Percentiles rank a stretch among this genome's conserved stretches.
These are phyloP conservation scores for Geotrypetes seraphini DNA, from an alignment of 2,797 vertebrate genomes.

Conservation along the genomic window DNA sequence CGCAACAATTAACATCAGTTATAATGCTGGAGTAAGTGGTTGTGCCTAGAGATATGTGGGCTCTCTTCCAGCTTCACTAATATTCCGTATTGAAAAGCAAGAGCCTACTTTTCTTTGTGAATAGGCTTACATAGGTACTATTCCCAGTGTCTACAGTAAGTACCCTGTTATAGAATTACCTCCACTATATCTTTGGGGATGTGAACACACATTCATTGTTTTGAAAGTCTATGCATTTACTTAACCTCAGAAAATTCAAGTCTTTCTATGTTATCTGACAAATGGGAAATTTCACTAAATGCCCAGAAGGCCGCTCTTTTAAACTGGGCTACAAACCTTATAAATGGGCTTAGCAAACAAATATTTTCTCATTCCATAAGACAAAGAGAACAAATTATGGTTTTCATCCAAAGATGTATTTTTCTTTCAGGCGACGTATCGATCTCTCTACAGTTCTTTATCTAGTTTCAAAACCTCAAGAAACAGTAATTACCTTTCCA, in stretches of 20 bases:
- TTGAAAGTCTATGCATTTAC: not conserved
- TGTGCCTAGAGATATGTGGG: too few relatives aligned
- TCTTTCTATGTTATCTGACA: not conserved
- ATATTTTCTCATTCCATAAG: conserved; percentile 14
- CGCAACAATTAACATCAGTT: too few relatives aligned
- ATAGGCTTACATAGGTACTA: too few relatives aligned
- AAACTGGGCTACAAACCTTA: conserved; percentile 2
- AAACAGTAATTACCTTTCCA: conserved; percentile 7
- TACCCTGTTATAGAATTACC: too few relatives aligned
- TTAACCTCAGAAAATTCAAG: not conserved
- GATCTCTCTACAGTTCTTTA: conserved; percentile 15
- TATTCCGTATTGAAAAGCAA: too few relatives aligned
- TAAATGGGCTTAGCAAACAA: conserved; percentile 10
- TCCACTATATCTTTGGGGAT: too few relatives aligned
- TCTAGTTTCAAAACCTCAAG: conserved; percentile 13
- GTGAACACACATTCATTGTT: not conserved
- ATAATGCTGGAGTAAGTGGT: too few relatives aligned
- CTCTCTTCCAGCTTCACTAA: too few relatives aligned
- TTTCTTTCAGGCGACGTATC: conserved; percentile 3
- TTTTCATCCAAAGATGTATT: conserved; percentile 5
- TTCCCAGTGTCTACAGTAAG: too few relatives aligned
- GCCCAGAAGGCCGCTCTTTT: conserved; percentile 2
- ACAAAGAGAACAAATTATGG: conserved; percentile 5
- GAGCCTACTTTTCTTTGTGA: too few relatives aligned
- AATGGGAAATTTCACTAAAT: not conserved